Evolutionary conservation across 2,888 invertebrate species (phyloP), one percentile per base, ranked within the genome.

Genomic region (Hyalella azteca): DNA sequence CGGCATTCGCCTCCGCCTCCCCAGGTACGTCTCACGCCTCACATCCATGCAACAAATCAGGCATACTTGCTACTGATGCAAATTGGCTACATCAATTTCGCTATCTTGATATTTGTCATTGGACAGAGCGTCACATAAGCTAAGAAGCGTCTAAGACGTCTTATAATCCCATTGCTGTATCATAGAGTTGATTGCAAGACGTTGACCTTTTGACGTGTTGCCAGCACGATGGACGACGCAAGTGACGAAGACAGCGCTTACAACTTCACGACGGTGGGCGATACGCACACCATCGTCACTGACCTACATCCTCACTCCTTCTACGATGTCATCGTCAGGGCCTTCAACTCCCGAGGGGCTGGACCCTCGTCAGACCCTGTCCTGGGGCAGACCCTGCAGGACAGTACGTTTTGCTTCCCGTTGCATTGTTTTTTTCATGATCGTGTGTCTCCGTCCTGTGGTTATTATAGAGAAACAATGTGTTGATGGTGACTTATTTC

Each of bases 201-300:
- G n/a, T n/a, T n/a, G n/a, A n/a, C n/a, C n/a, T n/a, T n/a, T n/a
- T n/a, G n/a, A n/a, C n/a, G n/a, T n/a, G n/a, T n/a, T n/a, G n/a
- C n/a, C n/a, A n/a, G n/a, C n/a, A n/a, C n/a, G n/a, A n/a, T n/a
- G n/a, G 54, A 54, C 22, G 54, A 22, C 9, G 73, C 73, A 1
- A 22, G 73, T n/a, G 22, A 73, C 39, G 22, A 73, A 22, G 22
- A 19, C 41, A 40, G 45, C 15, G 48, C 81, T 15, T 83, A 83
- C 73, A 83, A 83, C 81, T 83, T 83, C 79, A 83, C 80, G 32
- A 80, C 81, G 2, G 83, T 83, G 50, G 80, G 83, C n/a, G 80
- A 75, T n/a, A 80, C 80, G 19, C 49, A 60, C 39, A 50, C 75
- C 26, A 48, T 78, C 59, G 60, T 83, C 49, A 76, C 77, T 2